These are phyloP conservation scores for Lithobates sylvaticus DNA, from an alignment of 2,797 vertebrate species.

Conservation along the genomic window DNA sequence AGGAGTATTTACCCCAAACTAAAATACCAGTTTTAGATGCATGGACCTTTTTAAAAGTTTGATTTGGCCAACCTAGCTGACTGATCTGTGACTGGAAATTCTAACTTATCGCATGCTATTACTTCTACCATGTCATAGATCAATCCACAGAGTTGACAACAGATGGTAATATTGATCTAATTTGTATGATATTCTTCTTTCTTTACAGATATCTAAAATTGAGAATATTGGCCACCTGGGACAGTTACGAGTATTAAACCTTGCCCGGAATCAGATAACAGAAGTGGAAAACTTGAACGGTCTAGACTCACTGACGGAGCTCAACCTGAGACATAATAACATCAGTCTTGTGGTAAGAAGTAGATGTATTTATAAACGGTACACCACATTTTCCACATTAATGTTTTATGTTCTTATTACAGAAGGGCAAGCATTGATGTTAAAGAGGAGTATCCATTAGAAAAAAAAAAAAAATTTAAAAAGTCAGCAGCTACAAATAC, in stretches of 20 bases:
- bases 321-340: slow-evolving; percentile 89
- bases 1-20: too few relatives aligned
- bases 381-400: neutral
- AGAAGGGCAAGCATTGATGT: too few relatives aligned
- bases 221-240: slow-evolving; percentile 87
- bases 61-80: too few relatives aligned
- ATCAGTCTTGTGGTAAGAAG: slow-evolving; percentile 88
- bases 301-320: slow-evolving; percentile 86
- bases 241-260: slow-evolving; percentile 89
- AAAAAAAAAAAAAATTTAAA: too few relatives aligned
- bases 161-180: neutral
- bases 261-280: slow-evolving; percentile 88
- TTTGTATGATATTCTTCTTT: slow-evolving; percentile 52
- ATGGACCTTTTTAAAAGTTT: too few relatives aligned
- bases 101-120: neutral
- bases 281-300: slow-evolving; percentile 88
- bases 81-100: neutral
- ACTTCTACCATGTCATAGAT: neutral
- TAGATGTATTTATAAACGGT: neutral
- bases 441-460: too few relatives aligned
- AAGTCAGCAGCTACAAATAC: too few relatives aligned
- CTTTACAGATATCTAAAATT: slow-evolving; percentile 86
- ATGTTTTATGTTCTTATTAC: neutral
- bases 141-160: neutral
- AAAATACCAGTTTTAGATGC: too few relatives aligned